These are phyloP conservation scores for Acromyrmex charruanus DNA, from an alignment of 1,140 invertebrate species.

Conservation along the genomic window DNA sequence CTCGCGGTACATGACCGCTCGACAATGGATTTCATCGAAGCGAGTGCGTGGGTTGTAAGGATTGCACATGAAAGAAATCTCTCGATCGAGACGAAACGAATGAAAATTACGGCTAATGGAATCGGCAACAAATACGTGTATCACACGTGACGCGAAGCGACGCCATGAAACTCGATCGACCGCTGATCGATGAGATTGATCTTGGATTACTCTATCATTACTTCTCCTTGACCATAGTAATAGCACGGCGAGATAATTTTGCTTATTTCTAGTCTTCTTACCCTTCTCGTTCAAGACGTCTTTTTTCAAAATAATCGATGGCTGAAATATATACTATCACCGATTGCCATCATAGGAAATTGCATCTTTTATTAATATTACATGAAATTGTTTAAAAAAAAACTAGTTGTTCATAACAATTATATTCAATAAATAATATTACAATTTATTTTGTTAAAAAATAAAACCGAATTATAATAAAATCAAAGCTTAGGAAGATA, in stretches of 20 bases:
- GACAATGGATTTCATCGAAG: constrained; percentile 75
- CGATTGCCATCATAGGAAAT: constrained; percentile 9
- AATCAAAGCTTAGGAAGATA: not conserved
- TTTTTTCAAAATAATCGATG: not conserved
- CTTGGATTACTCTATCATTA: constrained; percentile 49
- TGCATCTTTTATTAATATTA: constrained; percentile 10
- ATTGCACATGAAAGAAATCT: constrained; percentile 52
- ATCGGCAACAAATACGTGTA: constrained; percentile 36
- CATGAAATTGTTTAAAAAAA: not conserved
- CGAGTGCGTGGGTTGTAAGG: constrained; percentile 63
- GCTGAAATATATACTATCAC: not conserved
- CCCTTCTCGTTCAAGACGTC: not conserved
- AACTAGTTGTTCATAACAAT: not conserved
- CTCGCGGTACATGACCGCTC: constrained; percentile 63
- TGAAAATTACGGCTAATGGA: constrained; percentile 57
- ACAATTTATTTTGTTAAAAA: constrained; percentile 20
- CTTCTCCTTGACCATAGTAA: constrained; percentile 25
- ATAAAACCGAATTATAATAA: not conserved
- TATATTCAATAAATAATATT: not conserved
- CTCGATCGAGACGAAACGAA: constrained; percentile 55
- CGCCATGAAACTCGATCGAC: constrained; percentile 27
- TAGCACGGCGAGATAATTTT: constrained; percentile 35
- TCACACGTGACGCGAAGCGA: constrained; percentile 33
- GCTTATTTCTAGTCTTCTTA: constrained; percentile 20
- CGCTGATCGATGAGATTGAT: constrained; percentile 54